Evolutionary conservation across 2,113 vertebrate genomes (phyloP).

Genomic region (Zapornia atra): DNA sequence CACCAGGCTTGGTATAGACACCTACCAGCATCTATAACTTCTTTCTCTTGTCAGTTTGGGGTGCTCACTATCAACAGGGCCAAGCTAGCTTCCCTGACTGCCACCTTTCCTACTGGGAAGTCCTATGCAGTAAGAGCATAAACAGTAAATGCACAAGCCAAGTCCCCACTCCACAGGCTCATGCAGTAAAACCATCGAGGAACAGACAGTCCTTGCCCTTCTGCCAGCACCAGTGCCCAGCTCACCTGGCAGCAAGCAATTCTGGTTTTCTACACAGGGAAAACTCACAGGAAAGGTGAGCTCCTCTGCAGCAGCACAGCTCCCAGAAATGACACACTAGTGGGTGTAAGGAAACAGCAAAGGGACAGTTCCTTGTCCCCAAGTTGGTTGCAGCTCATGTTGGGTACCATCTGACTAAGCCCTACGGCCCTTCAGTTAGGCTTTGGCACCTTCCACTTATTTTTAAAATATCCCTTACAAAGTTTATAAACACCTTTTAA

Average conservation of each 20-base stretch:
- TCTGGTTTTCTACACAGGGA: rapidly evolving
- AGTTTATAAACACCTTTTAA: neutral
- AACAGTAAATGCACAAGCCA: neutral
- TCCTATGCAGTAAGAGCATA: neutral
- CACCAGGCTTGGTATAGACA: neutral
- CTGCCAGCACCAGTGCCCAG: rapidly evolving
- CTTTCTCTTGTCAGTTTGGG: neutral
- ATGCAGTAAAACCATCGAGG: neutral
- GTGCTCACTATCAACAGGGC: neutral
- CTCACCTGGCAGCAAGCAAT: rapidly evolving
- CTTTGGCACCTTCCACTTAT: neutral
- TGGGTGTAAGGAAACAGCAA: neutral
- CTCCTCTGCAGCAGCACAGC: neutral
- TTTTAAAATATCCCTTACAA: neutral
- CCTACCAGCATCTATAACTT: neutral
- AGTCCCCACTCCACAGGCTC: too few species aligned
- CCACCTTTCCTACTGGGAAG: neutral
- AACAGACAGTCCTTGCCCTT: neutral
- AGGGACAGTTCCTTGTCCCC: neutral
- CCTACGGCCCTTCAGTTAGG: neutral
- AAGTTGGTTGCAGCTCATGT: neutral
- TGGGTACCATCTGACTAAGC: neutral
- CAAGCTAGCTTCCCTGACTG: neutral
- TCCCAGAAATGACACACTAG: neutral
- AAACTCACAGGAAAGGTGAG: neutral